Conservation (phyloP, 1,140 invertebrate species). For the Leptinotarsa lineolata region DNA sequence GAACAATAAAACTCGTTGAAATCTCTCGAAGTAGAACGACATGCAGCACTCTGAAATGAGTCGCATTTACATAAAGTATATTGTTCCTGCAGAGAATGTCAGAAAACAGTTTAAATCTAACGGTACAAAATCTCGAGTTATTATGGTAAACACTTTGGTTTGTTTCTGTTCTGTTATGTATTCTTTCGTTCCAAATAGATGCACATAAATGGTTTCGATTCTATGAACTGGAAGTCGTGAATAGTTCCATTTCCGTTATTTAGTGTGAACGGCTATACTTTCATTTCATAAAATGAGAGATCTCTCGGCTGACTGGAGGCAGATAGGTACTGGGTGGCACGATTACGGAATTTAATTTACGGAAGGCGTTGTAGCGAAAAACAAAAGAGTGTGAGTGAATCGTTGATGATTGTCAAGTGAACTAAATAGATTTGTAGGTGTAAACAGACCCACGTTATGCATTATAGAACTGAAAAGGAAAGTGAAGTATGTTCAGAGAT, state of each 20-base stretch:
- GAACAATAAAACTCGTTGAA: neutral
- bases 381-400: no score
- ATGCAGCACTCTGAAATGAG: neutral
- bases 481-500: no score
- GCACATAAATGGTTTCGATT: slow-evolving; percentile 3
- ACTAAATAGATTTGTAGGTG: no score
- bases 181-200: neutral
- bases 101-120: neutral
- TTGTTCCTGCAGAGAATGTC: neutral
- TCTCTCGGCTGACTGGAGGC: no score
- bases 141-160: slow-evolving; percentile 6
- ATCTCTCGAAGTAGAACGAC: neutral
- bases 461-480: no score
- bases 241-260: neutral
- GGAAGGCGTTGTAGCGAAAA: no score
- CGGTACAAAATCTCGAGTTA: neutral
- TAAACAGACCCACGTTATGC: no score
- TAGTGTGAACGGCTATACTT: neutral
- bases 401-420: no score
- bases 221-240: slow-evolving; percentile 4
- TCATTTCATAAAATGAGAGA: no score
- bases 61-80: neutral
- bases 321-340: no score
- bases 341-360: no score
- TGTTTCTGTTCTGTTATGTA: slow-evolving; percentile 6